phyloP scores from a whole-genome alignment of 2,888 invertebrate genomes.

The Notodonta dromedarius region DNA sequence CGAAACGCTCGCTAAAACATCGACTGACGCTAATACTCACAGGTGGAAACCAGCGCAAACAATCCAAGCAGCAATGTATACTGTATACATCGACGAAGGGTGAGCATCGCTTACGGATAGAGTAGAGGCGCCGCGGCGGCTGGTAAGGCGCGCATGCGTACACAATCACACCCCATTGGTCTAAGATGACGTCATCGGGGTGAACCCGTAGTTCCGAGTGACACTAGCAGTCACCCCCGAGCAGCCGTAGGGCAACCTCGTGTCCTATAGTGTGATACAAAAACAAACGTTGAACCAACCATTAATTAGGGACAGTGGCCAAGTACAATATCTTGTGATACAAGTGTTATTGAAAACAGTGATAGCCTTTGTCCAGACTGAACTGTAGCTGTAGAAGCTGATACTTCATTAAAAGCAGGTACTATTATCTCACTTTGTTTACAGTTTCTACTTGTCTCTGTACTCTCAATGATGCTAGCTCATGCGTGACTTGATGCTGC shows the following conservation, averaged over 20 bases:
- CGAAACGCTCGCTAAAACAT: slow-evolving; percentile 45
- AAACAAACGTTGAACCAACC: slow-evolving; percentile 66
- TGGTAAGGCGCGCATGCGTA: slow-evolving; percentile 75
- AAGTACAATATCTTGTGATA: slow-evolving; percentile 45
- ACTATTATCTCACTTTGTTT: slow-evolving; percentile 61
- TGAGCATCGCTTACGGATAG: slow-evolving; percentile 46
- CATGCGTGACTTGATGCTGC: slow-evolving; percentile 52
- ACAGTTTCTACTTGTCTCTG: slow-evolving; percentile 59
- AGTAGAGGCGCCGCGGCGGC: slow-evolving; percentile 76
- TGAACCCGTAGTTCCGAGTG: slow-evolving; percentile 77
- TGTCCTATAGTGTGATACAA: slow-evolving; percentile 53
- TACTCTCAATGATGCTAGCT: slow-evolving; percentile 62
- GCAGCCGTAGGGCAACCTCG: slow-evolving; percentile 65
- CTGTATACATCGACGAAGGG: slow-evolving; percentile 39
- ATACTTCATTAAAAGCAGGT: slow-evolving; percentile 39
- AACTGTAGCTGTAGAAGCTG: slow-evolving; percentile 15
- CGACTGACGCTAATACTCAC: slow-evolving; percentile 50
- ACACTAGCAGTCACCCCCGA: slow-evolving; percentile 81
- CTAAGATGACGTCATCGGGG: slow-evolving; percentile 82
- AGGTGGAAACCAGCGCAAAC: slow-evolving; percentile 40
- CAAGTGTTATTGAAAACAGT: slow-evolving; percentile 45
- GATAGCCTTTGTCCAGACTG: slow-evolving; percentile 20
- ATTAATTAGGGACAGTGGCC: slow-evolving; percentile 51
- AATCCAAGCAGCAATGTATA: slow-evolving; percentile 67
- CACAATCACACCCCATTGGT: slow-evolving; percentile 75